Conservation (phyloP, 2,888 invertebrate genomes). For the Penaeus monodon region DNA sequence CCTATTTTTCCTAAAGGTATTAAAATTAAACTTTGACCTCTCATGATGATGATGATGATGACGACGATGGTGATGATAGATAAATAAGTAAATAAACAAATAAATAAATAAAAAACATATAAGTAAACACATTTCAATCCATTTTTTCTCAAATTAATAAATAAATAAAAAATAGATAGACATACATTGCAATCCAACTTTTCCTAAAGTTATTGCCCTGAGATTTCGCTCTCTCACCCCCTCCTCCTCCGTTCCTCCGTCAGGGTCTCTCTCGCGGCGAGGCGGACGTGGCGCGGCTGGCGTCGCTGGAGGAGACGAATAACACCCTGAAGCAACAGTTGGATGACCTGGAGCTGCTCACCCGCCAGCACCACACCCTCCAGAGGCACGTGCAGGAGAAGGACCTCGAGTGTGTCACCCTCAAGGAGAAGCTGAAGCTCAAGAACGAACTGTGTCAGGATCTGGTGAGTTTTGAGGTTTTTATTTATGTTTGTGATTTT, state of each 20-base stretch:
- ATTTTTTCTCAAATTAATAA: no score
- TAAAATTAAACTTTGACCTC: no score
- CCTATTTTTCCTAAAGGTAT: no score
- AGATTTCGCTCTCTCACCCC: neutral
- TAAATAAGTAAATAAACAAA: no score
- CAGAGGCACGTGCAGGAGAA: slow-evolving; percentile 64
- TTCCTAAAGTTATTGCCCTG: no score
- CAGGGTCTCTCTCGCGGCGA: slow-evolving; percentile 57
- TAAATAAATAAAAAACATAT: no score
- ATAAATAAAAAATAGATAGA: no score
- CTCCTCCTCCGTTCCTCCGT: neutral
- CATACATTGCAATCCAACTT: no score
- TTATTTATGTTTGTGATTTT: no score
- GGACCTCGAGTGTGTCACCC: slow-evolving; percentile 63
- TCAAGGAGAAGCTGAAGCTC: slow-evolving; percentile 62
- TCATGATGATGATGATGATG: no score
- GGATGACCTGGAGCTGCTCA: slow-evolving; percentile 60
- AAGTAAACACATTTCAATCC: no score
- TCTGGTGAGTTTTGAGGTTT: slow-evolving; percentile 50
- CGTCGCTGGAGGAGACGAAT: slow-evolving; percentile 48
- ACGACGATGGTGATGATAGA: no score
- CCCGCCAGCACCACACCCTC: slow-evolving; percentile 62
- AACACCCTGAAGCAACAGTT: slow-evolving; percentile 54
- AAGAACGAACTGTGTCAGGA: slow-evolving; percentile 65
- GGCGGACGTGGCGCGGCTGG: slow-evolving; percentile 33